phyloP scores from a whole-genome alignment of 2,888 invertebrate genomes.

The Chloroclystis v-ata region DNA sequence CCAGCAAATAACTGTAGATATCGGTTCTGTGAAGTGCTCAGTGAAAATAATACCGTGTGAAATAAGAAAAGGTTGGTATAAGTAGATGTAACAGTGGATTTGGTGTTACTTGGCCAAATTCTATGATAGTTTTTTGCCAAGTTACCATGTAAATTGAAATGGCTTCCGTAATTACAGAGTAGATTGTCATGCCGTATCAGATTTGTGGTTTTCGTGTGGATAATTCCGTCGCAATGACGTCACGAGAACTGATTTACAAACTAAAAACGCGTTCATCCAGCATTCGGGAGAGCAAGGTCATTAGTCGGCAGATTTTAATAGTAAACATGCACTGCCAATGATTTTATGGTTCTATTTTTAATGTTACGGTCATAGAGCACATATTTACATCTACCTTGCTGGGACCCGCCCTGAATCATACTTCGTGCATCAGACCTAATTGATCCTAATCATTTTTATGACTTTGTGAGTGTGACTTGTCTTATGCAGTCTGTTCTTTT shows the following conservation, averaged over 20 bases:
- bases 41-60: slow-evolving; percentile 21
- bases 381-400: slow-evolving; percentile 24
- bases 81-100: no score
- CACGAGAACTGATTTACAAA: slow-evolving; percentile 70
- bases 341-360: slow-evolving; percentile 63
- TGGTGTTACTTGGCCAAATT: slow-evolving; percentile 31
- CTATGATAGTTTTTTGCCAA: slow-evolving; percentile 15
- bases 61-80: slow-evolving; percentile 53
- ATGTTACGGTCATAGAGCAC: slow-evolving; percentile 34
- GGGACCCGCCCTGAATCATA: slow-evolving; percentile 57
- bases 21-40: slow-evolving; percentile 24
- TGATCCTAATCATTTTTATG: neutral
- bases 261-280: slow-evolving; percentile 64
- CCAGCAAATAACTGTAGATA: slow-evolving; percentile 18
- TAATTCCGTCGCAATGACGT: slow-evolving; percentile 71
- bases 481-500: neutral
- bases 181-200: slow-evolving; percentile 30
- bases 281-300: slow-evolving; percentile 67
- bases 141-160: slow-evolving; percentile 7
- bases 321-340: slow-evolving; percentile 65
- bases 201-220: slow-evolving; percentile 44
- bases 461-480: neutral
- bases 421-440: neutral
- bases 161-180: slow-evolving; percentile 18
- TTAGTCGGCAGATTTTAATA: slow-evolving; percentile 53